phyloP scores from a whole-genome alignment of 2,888 invertebrate species.

The Laothoe populi region DNA sequence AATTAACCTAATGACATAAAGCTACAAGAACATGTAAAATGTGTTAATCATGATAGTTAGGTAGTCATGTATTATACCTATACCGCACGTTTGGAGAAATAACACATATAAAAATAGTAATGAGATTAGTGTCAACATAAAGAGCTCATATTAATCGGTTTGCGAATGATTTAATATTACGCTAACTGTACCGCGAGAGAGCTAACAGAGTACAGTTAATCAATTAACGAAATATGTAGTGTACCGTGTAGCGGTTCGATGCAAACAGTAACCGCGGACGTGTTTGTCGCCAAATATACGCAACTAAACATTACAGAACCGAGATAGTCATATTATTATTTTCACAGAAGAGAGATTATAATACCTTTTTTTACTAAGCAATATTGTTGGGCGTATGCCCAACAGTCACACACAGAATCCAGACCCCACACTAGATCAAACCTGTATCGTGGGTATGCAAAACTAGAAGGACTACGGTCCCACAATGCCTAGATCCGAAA shows the following conservation, averaged over 20 bases:
- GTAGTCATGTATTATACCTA: neutral
- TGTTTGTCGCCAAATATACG: constrained; percentile 27
- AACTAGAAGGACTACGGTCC: too few relatives aligned
- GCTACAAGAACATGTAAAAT: neutral
- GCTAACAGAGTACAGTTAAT: constrained; percentile 58
- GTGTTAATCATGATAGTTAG: constrained; percentile 8
- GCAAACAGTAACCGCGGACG: constrained; percentile 43
- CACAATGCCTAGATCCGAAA: too few relatives aligned
- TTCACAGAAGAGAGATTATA: neutral
- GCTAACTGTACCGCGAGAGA: constrained; percentile 51
- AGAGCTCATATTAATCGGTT: constrained; percentile 55
- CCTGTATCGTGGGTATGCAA: too few relatives aligned
- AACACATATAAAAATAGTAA: constrained; percentile 38
- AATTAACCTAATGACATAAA: neutral
- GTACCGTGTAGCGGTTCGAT: constrained; percentile 51
- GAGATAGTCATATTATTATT: neutral
- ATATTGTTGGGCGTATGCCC: too few relatives aligned
- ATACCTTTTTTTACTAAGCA: too few relatives aligned
- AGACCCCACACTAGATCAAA: too few relatives aligned
- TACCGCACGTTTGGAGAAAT: constrained; percentile 10
- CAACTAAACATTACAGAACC: neutral
- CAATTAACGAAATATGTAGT: constrained; percentile 62
- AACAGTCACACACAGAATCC: too few relatives aligned
- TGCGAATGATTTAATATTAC: constrained; percentile 55
- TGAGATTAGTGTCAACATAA: constrained; percentile 53